Evolutionary conservation across 2,888 invertebrate genomes (phyloP), one percentile per base, ranked within the genome.

Genomic region (Clanis bilineata): DNA sequence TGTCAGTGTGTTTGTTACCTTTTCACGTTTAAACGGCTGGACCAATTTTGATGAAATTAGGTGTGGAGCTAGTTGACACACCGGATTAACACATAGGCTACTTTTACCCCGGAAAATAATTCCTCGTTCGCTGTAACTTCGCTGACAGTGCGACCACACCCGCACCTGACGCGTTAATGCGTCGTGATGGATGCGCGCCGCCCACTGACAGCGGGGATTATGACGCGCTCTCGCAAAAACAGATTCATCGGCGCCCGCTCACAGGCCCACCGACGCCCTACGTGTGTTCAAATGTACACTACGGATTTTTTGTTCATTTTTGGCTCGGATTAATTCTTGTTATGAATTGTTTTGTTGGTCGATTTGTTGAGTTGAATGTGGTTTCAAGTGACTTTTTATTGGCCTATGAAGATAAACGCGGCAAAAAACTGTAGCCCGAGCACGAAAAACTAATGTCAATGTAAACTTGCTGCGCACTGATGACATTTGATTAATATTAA

Each of bases 151-250:
- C n/a, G 59, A 6, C 76, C 76, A 47, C 56, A 7, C 70, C 70
- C 59, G 59, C 47, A 57, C 70, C 66, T 79, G 85, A 85, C 83
- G 81, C 73, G 83, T 68, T 87, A 87, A 87, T 87, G 81, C 86
- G 71, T 60, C 71, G 73, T 86, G 87, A 87, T 86, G 77, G 83
- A 88, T 87, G 86, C 75, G 68, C 73, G 75, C 73, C 73, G 70
- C 73, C 65, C 74, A 68, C 77, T 74, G 79, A 79, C 84, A 76
- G 76, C 68, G 61, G 60, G 83, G 83, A 80, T 83, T 80, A 85
- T 79, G 71, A 76, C 74, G 73, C 76, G 72, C 65, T 68, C 51
- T 51, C 72, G 72, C 60, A 75, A 73, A 74, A 73, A 77, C 78
- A 76, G 74, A 77, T 74, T 72, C 70, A 64, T 18, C 7, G 56